Evolutionary conservation across 2,113 vertebrate genomes (phyloP).

Genomic region (Oncorhynchus masou): DNA sequence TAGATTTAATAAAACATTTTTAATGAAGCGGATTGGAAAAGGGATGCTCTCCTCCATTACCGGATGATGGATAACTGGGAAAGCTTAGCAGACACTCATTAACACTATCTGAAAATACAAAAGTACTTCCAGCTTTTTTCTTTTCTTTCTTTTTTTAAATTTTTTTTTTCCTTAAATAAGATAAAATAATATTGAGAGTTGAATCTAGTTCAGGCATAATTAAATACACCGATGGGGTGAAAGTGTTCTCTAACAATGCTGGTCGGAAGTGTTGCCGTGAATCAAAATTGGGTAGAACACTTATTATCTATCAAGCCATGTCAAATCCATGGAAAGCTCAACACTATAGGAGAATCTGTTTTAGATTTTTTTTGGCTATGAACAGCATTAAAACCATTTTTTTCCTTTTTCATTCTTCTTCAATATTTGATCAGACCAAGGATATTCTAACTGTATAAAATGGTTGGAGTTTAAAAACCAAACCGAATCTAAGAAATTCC

Average conservation of each 20-base stretch:
- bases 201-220: conserved; percentile 66
- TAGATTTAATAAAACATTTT: conserved; percentile 84
- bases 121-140: conserved; percentile 63
- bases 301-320: conserved; percentile 20
- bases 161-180: conserved; percentile 66
- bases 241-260: conserved; percentile 51
- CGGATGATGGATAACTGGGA: conserved; percentile 64
- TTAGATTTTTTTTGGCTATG: no score
- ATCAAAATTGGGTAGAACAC: conserved; percentile 43
- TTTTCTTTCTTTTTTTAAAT: conserved; percentile 64
- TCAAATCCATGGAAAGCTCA: background rate
- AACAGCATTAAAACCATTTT: no score
- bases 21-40: conserved; percentile 80
- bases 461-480: no score
- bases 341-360: background rate
- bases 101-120: conserved; percentile 70
- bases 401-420: no score
- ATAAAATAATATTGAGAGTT: conserved; percentile 75
- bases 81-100: conserved; percentile 75
- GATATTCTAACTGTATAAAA: no score
- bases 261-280: conserved; percentile 54
- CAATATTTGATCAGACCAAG: no score
- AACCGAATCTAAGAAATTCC: no score
- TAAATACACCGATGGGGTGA: conserved; percentile 67
- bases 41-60: conserved; percentile 69